Base-by-base conservation (phyloP, 2,797 vertebrate genomes). In the Acipenser ruthenus region DNA sequence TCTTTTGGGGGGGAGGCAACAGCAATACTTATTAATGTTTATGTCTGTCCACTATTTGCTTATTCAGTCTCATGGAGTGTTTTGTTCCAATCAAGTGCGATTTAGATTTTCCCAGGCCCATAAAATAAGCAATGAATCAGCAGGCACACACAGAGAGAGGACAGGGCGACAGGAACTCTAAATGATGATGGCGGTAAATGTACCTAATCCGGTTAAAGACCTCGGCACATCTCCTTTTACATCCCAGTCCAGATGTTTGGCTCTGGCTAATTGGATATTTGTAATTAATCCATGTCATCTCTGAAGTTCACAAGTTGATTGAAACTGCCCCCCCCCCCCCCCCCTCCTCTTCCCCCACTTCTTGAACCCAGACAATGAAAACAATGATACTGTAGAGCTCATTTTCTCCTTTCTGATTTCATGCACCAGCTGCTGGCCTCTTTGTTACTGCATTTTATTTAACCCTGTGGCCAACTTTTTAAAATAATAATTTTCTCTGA, bases 321-420 rank as follows among this genome's bases (percentile, higher is more conserved):
- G 67, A 49, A 37, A 73, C 67, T 65, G 67, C 58, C 68, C 62
- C 63, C 64, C n/a, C n/a, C 64, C n/a, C 58, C 68, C 62, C 63
- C 64, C n/a, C n/a, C 64, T n/a, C 47, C 37, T 67, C 75, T 71
- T 63, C 74, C 75, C 23, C 23, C 23, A 73, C 69, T 56, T 60
- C 69, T 69, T 72, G 71, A 73, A 73, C 75, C 78, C 80, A 87
- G 85, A 90, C 88, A 90, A 90, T 87, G 83, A 84, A 88, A 85
- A 90, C 85, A 88, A 88, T 89, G 81, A 79, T 89, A 87, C 83
- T 86, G 84, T 87, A 75, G 77, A 85, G 80, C 75, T 87, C 80
- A 82, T 86, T 86, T 88, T 80, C 84, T 87, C 85, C 82, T 87
- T 90, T 91, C 89, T 86, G 85, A 90, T 91, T 92, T 91, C 87